phyloP scores from a whole-genome alignment of 2,113 vertebrate genomes.

The Campylorhamphus procurvoides region DNA sequence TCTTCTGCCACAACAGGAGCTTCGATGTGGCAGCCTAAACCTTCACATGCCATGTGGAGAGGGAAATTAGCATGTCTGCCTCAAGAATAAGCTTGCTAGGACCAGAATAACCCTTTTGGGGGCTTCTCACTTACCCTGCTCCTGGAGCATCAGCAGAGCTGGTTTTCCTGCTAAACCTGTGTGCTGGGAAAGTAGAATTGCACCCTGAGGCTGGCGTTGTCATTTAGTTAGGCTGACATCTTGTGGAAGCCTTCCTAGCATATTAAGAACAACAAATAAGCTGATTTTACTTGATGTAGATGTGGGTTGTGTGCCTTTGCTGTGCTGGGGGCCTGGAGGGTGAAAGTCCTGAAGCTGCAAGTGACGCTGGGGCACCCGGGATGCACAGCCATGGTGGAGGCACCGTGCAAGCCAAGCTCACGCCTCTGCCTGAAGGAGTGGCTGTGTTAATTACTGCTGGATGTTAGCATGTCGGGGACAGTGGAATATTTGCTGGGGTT shows the following conservation, averaged over 20 bases:
- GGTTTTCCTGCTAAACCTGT: background rate
- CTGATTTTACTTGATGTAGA: background rate
- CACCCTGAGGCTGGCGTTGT: constrained; percentile 26
- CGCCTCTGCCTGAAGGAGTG: background rate
- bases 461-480: rapidly evolving
- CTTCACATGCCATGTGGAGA: rapidly evolving
- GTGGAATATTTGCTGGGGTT: rapidly evolving
- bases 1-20: background rate
- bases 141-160: background rate
- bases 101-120: background rate
- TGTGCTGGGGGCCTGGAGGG: background rate
- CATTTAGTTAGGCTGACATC: constrained; percentile 71
- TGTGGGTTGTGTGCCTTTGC: background rate
- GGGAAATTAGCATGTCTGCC: background rate
- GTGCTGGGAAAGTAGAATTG: background rate
- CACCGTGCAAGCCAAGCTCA: background rate
- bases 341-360: background rate
- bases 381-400: rapidly evolving
- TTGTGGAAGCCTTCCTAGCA: constrained; percentile 64
- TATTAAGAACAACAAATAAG: constrained; percentile 2
- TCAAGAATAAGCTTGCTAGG: background rate
- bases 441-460: rapidly evolving
- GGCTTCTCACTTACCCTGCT: background rate
- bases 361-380: rapidly evolving
- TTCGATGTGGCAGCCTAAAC: background rate